phyloP scores from a whole-genome alignment of 2,797 vertebrate species.

The Jordanella pulchra region DNA sequence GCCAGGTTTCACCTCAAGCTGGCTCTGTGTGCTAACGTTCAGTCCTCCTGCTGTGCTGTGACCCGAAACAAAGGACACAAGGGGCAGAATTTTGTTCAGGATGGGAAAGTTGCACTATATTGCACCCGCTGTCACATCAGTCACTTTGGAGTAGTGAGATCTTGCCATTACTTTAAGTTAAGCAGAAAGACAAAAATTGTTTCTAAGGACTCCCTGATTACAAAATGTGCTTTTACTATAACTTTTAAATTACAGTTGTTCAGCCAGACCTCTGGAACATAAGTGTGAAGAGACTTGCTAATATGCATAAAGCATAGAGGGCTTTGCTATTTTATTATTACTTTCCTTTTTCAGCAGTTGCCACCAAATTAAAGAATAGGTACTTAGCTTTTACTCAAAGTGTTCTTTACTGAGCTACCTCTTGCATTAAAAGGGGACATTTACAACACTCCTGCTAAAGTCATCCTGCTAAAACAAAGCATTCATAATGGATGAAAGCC shows the following conservation, averaged over 20 bases:
- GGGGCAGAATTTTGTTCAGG: slow-evolving; percentile 38
- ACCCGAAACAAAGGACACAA: slow-evolving; percentile 45
- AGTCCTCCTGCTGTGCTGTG: slow-evolving; percentile 27
- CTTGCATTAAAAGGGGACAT: slow-evolving; percentile 71
- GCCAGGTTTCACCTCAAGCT: slow-evolving; percentile 41
- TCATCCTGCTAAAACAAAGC: slow-evolving; percentile 69
- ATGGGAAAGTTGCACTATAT: slow-evolving; percentile 27
- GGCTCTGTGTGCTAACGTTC: slow-evolving; percentile 51
- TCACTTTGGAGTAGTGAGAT: slow-evolving; percentile 9
- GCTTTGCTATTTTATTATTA: slow-evolving; percentile 14
- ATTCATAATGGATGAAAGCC: slow-evolving; percentile 77
- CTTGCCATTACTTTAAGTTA: slow-evolving; percentile 31
- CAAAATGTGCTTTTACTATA: neutral
- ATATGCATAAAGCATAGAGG: slow-evolving; percentile 53
- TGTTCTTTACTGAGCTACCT: slow-evolving; percentile 42
- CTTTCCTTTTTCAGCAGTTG: slow-evolving; percentile 42
- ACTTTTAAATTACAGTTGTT: slow-evolving; percentile 21
- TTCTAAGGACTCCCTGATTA: slow-evolving; percentile 4
- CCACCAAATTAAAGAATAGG: slow-evolving; percentile 65
- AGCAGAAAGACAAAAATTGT: neutral
- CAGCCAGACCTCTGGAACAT: slow-evolving; percentile 16
- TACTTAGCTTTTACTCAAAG: slow-evolving; percentile 6
- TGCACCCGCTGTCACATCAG: slow-evolving; percentile 34
- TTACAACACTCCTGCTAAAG: slow-evolving; percentile 70
- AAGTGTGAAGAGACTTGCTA: slow-evolving; percentile 33